phyloP scores from a whole-genome alignment of 2,113 vertebrate genomes.

The Ptilorrhoa leucosticta region DNA sequence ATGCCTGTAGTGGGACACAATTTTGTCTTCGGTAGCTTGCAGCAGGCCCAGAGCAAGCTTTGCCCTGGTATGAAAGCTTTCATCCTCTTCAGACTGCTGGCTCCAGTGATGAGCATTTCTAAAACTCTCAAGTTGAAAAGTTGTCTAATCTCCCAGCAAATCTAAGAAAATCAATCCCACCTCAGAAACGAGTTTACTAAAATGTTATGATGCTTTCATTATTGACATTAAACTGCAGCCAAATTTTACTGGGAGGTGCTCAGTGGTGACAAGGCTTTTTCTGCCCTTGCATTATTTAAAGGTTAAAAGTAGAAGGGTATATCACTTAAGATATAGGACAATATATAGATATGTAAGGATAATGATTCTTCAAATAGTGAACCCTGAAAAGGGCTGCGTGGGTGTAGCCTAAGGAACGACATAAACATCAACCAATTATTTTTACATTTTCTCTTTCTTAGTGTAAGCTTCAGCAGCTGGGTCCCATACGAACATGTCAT shows the following conservation, averaged over 20 bases:
- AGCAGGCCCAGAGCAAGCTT: neutral
- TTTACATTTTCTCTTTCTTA: constrained; percentile 10
- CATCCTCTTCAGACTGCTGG: neutral
- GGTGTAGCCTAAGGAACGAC: constrained; percentile 37
- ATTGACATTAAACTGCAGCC: neutral
- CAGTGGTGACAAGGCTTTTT: neutral
- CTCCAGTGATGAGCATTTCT: neutral
- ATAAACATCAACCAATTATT: constrained; percentile 52
- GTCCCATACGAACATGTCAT: constrained; percentile 48
- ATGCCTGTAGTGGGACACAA: neutral
- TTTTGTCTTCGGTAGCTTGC: neutral
- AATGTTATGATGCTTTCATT: constrained; percentile 1
- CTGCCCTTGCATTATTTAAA: constrained; percentile 31
- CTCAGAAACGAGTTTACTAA: neutral
- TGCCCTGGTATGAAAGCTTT: fast-evolving
- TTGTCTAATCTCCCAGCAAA: neutral
- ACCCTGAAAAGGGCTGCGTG: neutral
- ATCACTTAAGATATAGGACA: neutral
- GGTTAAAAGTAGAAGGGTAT: neutral
- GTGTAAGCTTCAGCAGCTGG: constrained; percentile 46
- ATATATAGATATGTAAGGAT: constrained; percentile 4
- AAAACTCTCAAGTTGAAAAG: neutral
- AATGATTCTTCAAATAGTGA: constrained; percentile 31
- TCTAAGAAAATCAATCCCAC: neutral
- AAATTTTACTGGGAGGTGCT: neutral